These are phyloP conservation scores for Epinephelus malabaricus DNA, from an alignment of 2,797 vertebrate genomes.

Conservation along the genomic window DNA sequence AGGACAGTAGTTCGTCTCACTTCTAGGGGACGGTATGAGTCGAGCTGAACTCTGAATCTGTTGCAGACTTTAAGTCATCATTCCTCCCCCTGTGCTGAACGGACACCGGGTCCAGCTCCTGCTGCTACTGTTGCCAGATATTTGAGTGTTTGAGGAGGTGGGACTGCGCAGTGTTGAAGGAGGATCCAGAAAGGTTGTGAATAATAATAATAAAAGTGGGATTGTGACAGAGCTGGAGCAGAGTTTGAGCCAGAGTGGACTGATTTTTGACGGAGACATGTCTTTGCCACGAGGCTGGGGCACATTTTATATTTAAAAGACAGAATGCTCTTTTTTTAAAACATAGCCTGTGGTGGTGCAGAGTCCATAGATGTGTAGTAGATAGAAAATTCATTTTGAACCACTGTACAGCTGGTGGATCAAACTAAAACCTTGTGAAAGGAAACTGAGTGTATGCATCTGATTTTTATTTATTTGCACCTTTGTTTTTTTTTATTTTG, in stretches of 20 bases:
- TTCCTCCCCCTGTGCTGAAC: conserved; percentile 55
- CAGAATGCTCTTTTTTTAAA: conserved; percentile 49
- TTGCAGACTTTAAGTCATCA: conserved; percentile 46
- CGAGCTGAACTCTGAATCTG: conserved; percentile 44
- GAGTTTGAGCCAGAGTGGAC: conserved; percentile 58
- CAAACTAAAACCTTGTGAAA: conserved; percentile 45
- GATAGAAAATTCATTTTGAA: conserved; percentile 70
- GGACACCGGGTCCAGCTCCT: conserved; percentile 50
- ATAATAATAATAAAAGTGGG: conserved; percentile 33
- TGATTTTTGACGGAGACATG: conserved; percentile 66
- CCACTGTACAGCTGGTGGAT: conserved; percentile 65
- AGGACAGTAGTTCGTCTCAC: conserved; percentile 45
- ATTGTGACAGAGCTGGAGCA: conserved; percentile 37
- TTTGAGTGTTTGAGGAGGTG: conserved; percentile 44
- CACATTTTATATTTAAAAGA: conserved; percentile 71
- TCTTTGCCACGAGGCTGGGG: conserved; percentile 43
- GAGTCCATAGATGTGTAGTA: conserved; percentile 67
- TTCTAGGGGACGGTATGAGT: conserved; percentile 35
- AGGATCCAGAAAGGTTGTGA: conserved; percentile 52
- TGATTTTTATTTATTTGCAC: conserved; percentile 76
- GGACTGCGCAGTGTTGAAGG: conserved; percentile 22
- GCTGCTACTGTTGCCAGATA: conserved; percentile 52
- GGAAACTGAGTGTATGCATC: conserved; percentile 55
- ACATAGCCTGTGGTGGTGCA: conserved; percentile 67
- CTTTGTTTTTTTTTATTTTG: conserved; percentile 69